These are phyloP conservation scores for Enteromius anoplus DNA, from an alignment of 2,797 vertebrate species.

Conservation along the genomic window DNA sequence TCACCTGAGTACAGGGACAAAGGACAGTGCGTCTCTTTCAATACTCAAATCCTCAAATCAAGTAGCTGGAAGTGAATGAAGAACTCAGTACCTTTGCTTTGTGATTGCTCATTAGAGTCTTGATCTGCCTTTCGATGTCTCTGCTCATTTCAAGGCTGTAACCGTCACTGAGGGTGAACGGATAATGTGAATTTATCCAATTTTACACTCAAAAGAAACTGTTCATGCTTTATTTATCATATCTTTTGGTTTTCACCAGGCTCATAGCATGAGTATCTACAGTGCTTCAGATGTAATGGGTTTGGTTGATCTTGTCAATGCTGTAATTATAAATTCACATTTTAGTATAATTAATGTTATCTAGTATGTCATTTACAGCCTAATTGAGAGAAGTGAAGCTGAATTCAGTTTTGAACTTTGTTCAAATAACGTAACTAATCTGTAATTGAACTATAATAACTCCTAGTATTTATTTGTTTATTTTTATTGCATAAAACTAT, in stretches of 20 bases:
- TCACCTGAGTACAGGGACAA: constrained; percentile 68
- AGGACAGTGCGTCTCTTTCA: neutral
- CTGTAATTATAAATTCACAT: neutral
- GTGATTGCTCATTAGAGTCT: constrained; percentile 83
- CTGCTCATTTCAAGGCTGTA: constrained; percentile 85
- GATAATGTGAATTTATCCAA: constrained; percentile 11
- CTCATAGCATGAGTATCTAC: neutral
- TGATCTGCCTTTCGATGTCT: constrained; percentile 86
- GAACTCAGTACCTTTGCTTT: constrained; percentile 83
- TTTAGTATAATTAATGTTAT: neutral
- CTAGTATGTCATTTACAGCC: neutral
- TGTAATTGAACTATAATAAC: too few species aligned
- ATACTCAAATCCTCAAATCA: neutral
- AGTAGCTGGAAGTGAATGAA: neutral
- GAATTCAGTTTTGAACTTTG: neutral
- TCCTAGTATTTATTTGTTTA: too few species aligned
- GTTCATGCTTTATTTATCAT: neutral
- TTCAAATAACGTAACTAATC: neutral
- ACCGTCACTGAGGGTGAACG: constrained; percentile 74
- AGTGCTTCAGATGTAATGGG: too few species aligned
- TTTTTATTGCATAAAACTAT: too few species aligned
- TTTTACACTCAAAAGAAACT: constrained; percentile 1
- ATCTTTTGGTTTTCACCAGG: neutral
- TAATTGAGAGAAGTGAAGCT: neutral
- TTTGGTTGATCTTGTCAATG: neutral